Evolutionary conservation across 2,888 invertebrate genomes (phyloP).

Genomic region (Amphiduros pacificus): DNA sequence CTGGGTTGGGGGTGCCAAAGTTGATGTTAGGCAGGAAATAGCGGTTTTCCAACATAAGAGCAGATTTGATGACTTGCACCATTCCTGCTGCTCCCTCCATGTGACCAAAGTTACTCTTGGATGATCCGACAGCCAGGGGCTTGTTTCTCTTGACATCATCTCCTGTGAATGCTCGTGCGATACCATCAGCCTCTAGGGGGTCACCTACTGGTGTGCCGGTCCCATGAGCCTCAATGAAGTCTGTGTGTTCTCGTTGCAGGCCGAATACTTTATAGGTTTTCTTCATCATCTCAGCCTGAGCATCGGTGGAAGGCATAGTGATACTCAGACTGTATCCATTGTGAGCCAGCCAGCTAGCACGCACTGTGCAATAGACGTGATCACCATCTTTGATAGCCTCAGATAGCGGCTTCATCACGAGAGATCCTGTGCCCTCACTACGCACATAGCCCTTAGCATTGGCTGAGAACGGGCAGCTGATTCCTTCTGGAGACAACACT

Average conservation of each 20-base stretch:
- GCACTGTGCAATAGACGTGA: slow-evolving; percentile 37
- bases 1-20: slow-evolving; percentile 10
- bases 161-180: slow-evolving; percentile 30
- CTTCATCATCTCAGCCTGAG: slow-evolving; percentile 22
- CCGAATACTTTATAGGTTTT: slow-evolving; percentile 16
- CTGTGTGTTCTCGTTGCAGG: slow-evolving; percentile 16
- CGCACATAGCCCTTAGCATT: slow-evolving; percentile 56
- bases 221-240: slow-evolving; percentile 52
- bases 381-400: slow-evolving; percentile 31
- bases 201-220: slow-evolving; percentile 53
- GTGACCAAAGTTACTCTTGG: slow-evolving; percentile 26
- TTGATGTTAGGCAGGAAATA: slow-evolving; percentile 18
- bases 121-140: slow-evolving; percentile 19
- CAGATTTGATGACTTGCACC: slow-evolving; percentile 25
- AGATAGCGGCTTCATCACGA: slow-evolving; percentile 44
- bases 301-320: slow-evolving; percentile 33
- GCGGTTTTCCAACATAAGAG: slow-evolving; percentile 15
- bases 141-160: slow-evolving; percentile 5
- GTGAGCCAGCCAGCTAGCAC: slow-evolving; percentile 45
- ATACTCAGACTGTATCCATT: slow-evolving; percentile 50
- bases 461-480: slow-evolving; percentile 51
- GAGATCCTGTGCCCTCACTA: slow-evolving; percentile 52
- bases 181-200: slow-evolving; percentile 41
- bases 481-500: slow-evolving; percentile 49
- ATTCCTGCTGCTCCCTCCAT: slow-evolving; percentile 22